Evolutionary conservation across 2,888 invertebrate genomes (phyloP), one percentile per base, ranked within the genome.

Genomic region (Parapristionchus giblindavisi): DNA sequence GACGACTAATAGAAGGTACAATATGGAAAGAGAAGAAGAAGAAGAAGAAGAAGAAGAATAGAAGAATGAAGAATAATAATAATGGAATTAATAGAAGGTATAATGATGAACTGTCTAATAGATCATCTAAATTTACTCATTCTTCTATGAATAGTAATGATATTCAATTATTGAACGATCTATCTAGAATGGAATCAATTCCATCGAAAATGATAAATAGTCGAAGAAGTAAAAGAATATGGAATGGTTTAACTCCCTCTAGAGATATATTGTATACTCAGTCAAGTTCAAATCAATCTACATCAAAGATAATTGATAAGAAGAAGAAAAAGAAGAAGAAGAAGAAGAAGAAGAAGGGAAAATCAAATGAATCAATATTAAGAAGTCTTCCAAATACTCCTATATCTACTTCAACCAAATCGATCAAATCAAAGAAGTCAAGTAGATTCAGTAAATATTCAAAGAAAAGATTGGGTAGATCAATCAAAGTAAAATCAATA

Each of bases 11-110:
- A 11, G 54, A 71, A 56, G 71, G 71, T 27, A 56, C 54, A 4
- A 54, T 71, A 52, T 71, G 71, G 71, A 71, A 56, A 11, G 17
- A 14, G 27, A 54, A 71, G 65, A 27, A 29, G n/a, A 6, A 11
- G 8, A 61, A 6, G 61, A n/a, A 61, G n/a, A n/a, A 58, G 27
- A 24, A 24, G 24, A 58, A 27, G 27, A 58, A 24, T 21, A 58
- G 58, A 58, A n/a, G 58, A 58, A 17, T 58, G 17, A 24, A 58
- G 27, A n/a, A 58, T 11, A 11, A 58, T 58, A 48, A 48, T 11
- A 17, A 17, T 11, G 48, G 11, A 48, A n/a, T n/a, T n/a, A n/a
- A n/a, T n/a, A n/a, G n/a, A n/a, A n/a, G n/a, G n/a, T n/a, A n/a
- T n/a, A n/a, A 48, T 21, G 48, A 48, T 21, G 11, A 11, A 48